These are phyloP conservation scores for Hystrix cristata DNA, from an alignment of 2,113 vertebrate species.

Conservation along the genomic window DNA sequence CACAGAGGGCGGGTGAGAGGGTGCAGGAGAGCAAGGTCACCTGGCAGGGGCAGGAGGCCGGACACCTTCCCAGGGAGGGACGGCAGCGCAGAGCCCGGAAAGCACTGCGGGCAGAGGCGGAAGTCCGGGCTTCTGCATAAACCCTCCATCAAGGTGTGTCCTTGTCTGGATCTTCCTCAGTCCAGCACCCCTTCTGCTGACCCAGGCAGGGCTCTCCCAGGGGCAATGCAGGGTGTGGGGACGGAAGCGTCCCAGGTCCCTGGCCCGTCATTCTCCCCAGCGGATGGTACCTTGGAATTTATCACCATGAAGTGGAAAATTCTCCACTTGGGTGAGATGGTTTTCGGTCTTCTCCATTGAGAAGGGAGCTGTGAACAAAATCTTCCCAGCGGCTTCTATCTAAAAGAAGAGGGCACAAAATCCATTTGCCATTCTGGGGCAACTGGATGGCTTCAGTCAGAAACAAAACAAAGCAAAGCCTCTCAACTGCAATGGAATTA, in stretches of 20 bases:
- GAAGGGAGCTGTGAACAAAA: neutral
- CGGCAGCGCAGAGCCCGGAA: neutral
- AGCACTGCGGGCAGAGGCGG: neutral
- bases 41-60: neutral
- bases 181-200: neutral
- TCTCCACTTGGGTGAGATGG: neutral
- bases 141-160: neutral
- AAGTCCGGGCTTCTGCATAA: neutral
- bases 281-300: rapidly evolving
- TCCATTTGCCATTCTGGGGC: neutral
- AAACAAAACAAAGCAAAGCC: neutral
- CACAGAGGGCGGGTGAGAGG: neutral
- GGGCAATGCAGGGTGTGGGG: neutral
- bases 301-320: neutral
- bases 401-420: neutral
- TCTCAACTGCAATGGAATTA: slow-evolving; percentile 38
- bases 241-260: neutral
- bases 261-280: too few species aligned
- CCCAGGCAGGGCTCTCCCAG: neutral
- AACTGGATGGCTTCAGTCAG: neutral
- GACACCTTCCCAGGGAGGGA: neutral
- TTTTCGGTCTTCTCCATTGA: neutral
- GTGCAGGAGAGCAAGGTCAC: neutral
- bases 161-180: neutral
- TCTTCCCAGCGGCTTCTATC: neutral